phyloP scores from a whole-genome alignment of 2,113 vertebrate species.

The Bubo bubo region DNA sequence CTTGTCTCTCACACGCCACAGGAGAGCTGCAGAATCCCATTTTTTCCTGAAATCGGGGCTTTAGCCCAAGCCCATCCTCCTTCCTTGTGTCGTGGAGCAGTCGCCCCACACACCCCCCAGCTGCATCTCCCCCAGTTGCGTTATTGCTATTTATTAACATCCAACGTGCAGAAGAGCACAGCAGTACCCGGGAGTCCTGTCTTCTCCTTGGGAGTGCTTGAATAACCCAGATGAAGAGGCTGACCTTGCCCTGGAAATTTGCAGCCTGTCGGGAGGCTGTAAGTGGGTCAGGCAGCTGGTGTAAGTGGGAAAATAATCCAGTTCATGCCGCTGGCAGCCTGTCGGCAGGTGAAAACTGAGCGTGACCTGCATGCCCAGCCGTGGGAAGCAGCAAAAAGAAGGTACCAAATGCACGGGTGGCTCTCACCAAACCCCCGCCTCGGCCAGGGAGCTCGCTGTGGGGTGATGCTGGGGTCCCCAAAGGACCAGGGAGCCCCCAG shows the following conservation, averaged over 20 bases:
- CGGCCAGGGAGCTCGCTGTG: accelerated
- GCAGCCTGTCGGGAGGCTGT: neutral
- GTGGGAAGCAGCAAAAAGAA: neutral
- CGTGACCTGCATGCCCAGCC: accelerated
- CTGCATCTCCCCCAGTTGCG: accelerated
- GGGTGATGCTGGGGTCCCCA: neutral
- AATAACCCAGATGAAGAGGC: neutral
- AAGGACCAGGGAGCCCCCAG: neutral
- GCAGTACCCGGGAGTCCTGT: neutral
- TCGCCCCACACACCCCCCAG: accelerated
- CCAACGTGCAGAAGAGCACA: accelerated
- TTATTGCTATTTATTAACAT: neutral
- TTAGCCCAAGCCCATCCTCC: neutral
- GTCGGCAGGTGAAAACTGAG: neutral
- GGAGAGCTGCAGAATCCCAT: neutral
- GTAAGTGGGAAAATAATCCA: neutral
- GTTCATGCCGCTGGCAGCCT: neutral
- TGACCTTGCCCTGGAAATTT: neutral
- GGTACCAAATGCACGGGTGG: neutral
- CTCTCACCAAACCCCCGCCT: neutral
- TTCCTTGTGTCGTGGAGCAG: accelerated
- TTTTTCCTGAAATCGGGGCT: neutral
- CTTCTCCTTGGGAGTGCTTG: neutral
- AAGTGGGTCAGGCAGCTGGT: neutral
- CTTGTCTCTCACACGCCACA: accelerated